Evolutionary conservation across 2,888 invertebrate species (phyloP).

Genomic region (Phlogophora meticulosa): DNA sequence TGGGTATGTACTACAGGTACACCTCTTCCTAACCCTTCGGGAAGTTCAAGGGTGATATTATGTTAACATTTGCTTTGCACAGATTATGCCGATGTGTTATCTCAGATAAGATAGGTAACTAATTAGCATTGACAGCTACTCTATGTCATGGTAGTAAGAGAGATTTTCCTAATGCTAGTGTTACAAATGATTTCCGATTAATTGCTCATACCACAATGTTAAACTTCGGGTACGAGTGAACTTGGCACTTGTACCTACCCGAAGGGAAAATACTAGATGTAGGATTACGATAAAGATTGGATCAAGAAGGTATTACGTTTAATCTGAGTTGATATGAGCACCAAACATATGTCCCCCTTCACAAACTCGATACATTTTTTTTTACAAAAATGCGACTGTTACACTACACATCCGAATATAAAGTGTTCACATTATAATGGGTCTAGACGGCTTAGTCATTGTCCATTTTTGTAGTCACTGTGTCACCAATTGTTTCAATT

Average conservation of each 20-base stretch:
- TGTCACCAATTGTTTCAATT: slow-evolving; percentile 62
- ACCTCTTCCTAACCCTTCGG: too few species aligned
- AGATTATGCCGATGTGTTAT: too few species aligned
- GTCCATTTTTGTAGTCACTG: slow-evolving; percentile 39
- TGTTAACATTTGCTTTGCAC: too few species aligned
- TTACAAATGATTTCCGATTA: too few species aligned
- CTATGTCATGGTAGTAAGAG: too few species aligned
- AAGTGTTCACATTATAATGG: slow-evolving; percentile 45
- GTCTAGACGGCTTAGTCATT: slow-evolving; percentile 64
- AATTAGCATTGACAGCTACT: too few species aligned
- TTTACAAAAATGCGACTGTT: slow-evolving; percentile 23
- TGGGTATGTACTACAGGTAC: too few species aligned
- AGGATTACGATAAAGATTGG: slow-evolving; percentile 10
- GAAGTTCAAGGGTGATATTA: too few species aligned
- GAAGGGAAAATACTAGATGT: slow-evolving; percentile 11
- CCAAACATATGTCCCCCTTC: slow-evolving; percentile 1
- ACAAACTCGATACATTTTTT: background rate
- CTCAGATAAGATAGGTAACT: too few species aligned
- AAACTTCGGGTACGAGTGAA: too few species aligned
- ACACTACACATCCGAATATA: slow-evolving; percentile 12
- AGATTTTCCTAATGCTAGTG: too few species aligned
- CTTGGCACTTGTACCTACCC: background rate
- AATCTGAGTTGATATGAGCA: background rate
- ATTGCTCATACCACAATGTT: background rate
- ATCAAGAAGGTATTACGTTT: background rate